These are phyloP conservation scores for Diuraphis noxia DNA, from an alignment of 1,140 invertebrate genomes.

Conservation along the genomic window DNA sequence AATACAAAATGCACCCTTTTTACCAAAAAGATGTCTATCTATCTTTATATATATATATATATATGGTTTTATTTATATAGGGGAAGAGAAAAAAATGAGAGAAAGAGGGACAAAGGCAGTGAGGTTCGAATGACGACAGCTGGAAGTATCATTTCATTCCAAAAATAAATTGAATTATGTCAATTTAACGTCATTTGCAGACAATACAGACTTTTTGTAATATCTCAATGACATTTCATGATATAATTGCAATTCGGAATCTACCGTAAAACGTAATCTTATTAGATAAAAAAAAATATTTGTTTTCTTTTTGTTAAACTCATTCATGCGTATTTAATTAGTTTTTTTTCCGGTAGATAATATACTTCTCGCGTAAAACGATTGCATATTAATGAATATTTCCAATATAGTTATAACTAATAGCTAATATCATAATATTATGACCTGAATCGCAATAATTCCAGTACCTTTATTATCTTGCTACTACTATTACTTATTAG, in stretches of 20 bases:
- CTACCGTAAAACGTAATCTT: constrained; percentile 39
- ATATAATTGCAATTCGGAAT: constrained; percentile 22
- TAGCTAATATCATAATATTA: neutral
- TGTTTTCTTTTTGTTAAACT: constrained; percentile 19
- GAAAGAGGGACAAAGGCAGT: neutral
- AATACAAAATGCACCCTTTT: constrained; percentile 18
- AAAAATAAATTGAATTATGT: constrained; percentile 53
- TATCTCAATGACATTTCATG: constrained; percentile 14
- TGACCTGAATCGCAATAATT: neutral
- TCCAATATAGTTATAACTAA: neutral
- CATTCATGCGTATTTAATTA: neutral
- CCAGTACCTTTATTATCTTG: neutral
- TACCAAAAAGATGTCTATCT: neutral
- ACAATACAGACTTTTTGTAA: constrained; percentile 41
- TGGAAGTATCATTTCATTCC: constrained; percentile 31
- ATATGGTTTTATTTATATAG: neutral
- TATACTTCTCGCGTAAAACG: neutral
- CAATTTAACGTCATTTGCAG: constrained; percentile 51
- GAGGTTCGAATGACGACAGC: constrained; percentile 31
- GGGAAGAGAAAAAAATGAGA: neutral
- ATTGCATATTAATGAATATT: neutral
- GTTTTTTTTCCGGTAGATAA: neutral
- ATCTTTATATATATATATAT: neutral
- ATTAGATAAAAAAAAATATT: constrained; percentile 27
- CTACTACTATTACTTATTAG: neutral